These are phyloP conservation scores for Hippoglossus hippoglossus DNA, from an alignment of 2,797 vertebrate genomes.

Conservation along the genomic window DNA sequence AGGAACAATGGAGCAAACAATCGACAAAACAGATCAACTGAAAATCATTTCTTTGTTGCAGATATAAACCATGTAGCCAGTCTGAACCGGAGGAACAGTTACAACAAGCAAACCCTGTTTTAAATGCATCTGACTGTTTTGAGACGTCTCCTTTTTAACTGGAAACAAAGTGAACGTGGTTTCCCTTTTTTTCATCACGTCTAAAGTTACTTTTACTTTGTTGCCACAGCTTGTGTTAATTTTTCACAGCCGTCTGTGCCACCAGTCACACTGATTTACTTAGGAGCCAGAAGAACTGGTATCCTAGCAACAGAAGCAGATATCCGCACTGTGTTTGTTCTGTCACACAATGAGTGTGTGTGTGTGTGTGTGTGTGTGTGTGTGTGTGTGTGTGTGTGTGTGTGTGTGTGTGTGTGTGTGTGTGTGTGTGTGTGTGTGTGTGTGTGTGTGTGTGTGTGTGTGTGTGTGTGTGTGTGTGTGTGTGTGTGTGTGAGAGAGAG, in stretches of 20 bases:
- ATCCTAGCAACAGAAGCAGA: constrained; percentile 83
- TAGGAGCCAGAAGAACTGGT: constrained; percentile 73
- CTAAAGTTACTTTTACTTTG: constrained; percentile 69
- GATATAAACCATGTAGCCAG: background rate
- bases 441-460: constrained; percentile 18
- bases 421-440: constrained; percentile 9
- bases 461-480: background rate
- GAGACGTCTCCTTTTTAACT: constrained; percentile 7
- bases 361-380: constrained; percentile 6
- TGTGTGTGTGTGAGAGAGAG: too few species aligned
- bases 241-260: constrained; percentile 69
- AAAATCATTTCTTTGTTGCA: too few species aligned
- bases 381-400: constrained; percentile 9
- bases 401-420: constrained; percentile 12
- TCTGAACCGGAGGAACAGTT: background rate
- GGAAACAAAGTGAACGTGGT: constrained; percentile 16
- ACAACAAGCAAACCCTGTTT: background rate
- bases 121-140: background rate
- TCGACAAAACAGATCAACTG: too few species aligned
- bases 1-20: too few species aligned
- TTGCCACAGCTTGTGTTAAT: constrained; percentile 70
- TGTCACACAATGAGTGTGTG: constrained; percentile 53
- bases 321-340: constrained; percentile 71
- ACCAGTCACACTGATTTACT: constrained; percentile 78
- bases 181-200: constrained; percentile 25